phyloP scores from a whole-genome alignment of 2,797 vertebrate genomes.

The Liparis tanakae region DNA sequence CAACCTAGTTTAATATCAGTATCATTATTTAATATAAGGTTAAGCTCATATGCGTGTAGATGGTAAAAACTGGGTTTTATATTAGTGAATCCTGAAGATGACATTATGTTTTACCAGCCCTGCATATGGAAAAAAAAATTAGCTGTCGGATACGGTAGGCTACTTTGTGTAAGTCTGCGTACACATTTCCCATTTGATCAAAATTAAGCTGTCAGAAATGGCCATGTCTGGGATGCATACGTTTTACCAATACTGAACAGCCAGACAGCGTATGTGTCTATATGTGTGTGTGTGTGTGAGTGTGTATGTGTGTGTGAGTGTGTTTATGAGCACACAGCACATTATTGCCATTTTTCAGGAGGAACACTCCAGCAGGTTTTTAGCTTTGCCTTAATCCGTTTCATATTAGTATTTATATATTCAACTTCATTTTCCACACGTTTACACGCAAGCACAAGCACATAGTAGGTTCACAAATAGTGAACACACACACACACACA shows the following conservation, averaged over 20 bases:
- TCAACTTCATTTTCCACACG: conserved; percentile 68
- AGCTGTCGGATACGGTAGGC: conserved; percentile 49
- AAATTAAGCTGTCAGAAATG: conserved; percentile 58
- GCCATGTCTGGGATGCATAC: conserved; percentile 22
- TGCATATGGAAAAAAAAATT: conserved; percentile 66
- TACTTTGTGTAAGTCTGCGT: conserved; percentile 24
- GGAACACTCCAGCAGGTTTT: conserved; percentile 42
- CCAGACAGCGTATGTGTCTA: background rate
- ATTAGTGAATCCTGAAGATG: conserved; percentile 62
- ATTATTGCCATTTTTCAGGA: conserved; percentile 33
- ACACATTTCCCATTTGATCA: conserved; percentile 62
- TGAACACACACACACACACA: conserved; percentile 25
- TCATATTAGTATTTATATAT: conserved; percentile 80
- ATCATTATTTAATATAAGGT: background rate
- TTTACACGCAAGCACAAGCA: conserved; percentile 57
- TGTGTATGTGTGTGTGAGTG: background rate
- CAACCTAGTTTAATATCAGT: background rate
- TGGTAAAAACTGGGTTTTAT: conserved; percentile 43
- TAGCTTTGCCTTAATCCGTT: conserved; percentile 60
- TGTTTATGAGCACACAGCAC: background rate
- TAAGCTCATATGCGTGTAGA: conserved; percentile 2
- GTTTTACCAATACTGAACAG: conserved; percentile 51
- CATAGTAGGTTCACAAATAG: conserved; percentile 43
- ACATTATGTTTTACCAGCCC: conserved; percentile 45
- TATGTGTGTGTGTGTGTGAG: conserved; percentile 1